Percentiles rank a stretch among this genome's conserved stretches.
Conservation (phyloP, 2,113 vertebrate genomes). For the Atrichornis clamosus region DNA sequence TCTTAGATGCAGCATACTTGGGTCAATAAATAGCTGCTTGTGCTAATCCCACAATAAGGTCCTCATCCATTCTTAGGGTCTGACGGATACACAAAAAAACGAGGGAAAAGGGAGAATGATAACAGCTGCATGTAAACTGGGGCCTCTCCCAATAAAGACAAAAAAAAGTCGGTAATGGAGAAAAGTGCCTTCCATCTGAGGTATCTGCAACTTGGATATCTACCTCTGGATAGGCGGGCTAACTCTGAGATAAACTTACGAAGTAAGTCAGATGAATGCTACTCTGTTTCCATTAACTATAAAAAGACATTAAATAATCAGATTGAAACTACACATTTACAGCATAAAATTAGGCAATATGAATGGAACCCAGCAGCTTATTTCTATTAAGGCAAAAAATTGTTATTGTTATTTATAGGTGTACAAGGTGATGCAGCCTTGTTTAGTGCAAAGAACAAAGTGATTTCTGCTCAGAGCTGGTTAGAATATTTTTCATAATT, state of each 20-base stretch:
- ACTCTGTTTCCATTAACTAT: background rate
- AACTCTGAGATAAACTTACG: background rate
- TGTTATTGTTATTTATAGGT: background rate
- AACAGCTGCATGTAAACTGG: background rate
- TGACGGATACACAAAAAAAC: background rate
- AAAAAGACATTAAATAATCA: background rate
- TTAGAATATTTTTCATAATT: background rate
- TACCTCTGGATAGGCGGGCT: background rate
- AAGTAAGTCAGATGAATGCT: background rate
- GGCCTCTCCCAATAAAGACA: background rate
- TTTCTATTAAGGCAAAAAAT: background rate
- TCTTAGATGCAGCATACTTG: background rate
- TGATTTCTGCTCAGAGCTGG: background rate
- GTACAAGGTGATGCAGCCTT: background rate
- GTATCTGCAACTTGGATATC: background rate
- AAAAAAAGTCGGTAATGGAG: background rate
- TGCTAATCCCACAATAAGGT: background rate
- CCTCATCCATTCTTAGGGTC: background rate
- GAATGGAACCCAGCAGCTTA: background rate
- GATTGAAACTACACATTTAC: background rate
- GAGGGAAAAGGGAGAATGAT: background rate
- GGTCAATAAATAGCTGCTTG: background rate
- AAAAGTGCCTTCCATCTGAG: background rate
- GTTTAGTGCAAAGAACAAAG: background rate
- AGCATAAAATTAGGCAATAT: background rate